Percentiles rank a stretch among this genome's conserved stretches.
Evolutionary conservation across 1,140 invertebrate genomes (phyloP).

Genomic region (Sycophila sp.): DNA sequence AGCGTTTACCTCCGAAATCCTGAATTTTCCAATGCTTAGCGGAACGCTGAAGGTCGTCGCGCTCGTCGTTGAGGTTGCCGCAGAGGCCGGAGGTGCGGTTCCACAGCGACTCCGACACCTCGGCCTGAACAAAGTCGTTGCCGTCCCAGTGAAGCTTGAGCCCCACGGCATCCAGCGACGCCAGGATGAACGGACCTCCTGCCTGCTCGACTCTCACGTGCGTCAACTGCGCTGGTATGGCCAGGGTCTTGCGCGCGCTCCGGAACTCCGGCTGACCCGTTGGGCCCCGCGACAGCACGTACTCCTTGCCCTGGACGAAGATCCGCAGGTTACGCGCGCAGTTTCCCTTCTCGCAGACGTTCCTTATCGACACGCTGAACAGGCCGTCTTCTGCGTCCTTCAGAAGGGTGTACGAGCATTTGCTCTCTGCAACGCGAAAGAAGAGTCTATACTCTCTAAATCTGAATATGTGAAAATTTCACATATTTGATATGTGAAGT

Average conservation of each 20-base stretch:
- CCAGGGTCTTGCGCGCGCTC: slow-evolving; percentile 53
- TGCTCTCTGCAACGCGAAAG: slow-evolving; percentile 55
- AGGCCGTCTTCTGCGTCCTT: slow-evolving; percentile 72
- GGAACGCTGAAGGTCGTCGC: slow-evolving; percentile 74
- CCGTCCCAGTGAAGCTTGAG: slow-evolving; percentile 81
- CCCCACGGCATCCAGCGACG: slow-evolving; percentile 75
- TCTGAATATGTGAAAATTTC: too few relatives aligned
- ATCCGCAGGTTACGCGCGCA: slow-evolving; percentile 73
- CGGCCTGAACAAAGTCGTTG: slow-evolving; percentile 66
- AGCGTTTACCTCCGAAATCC: slow-evolving; percentile 71
- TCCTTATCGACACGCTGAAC: slow-evolving; percentile 72
- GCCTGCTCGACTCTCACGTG: slow-evolving; percentile 76
- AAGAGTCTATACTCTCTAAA: too few relatives aligned
- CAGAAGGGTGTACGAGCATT: slow-evolving; percentile 74
- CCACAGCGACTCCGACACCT: slow-evolving; percentile 76
- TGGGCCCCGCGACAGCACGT: slow-evolving; percentile 63
- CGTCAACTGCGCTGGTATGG: slow-evolving; percentile 75
- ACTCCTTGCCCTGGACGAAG: slow-evolving; percentile 76
- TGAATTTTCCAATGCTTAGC: slow-evolving; percentile 76
- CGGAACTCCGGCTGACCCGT: slow-evolving; percentile 40
- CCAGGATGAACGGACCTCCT: slow-evolving; percentile 69
- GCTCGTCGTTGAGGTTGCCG: slow-evolving; percentile 78
- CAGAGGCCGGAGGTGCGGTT: slow-evolving; percentile 84
- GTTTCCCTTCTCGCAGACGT: slow-evolving; percentile 43
- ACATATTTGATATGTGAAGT: too few relatives aligned